Evolutionary conservation across 2,797 vertebrate species (phyloP), one percentile per base, ranked within the genome.

Genomic region (Triplophysa yarkandensis): DNA sequence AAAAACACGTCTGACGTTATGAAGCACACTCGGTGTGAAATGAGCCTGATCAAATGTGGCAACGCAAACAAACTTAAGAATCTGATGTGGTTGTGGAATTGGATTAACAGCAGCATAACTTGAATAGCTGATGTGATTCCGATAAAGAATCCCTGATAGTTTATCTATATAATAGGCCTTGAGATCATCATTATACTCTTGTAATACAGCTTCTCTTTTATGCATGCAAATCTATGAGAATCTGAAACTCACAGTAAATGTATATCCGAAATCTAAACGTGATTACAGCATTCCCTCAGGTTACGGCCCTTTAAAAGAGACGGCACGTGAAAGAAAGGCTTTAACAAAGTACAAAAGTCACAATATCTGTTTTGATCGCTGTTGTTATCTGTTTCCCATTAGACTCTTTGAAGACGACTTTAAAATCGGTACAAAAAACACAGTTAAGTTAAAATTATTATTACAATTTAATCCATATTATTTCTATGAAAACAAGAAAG

Each of bases 111-210:
- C 76, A 85, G 87, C 88, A 86, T 88, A 85, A 90, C 54, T 86
- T 84, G 17, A 89, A 89, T 89, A 89, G 87, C 89, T 89, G 91
- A 92, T 92, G 89, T 89, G 81, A 88, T 89, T 87, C 89, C 82
- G 91, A 92, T 93, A 92, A 92, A 85, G 89, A 87, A 91, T 91
- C 92, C 88, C 84, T 89, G 87, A 91, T 91, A 89, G 89, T 91
- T 90, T 85, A 82, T 90, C 87, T 84, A 85, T 88, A 90, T 89
- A 90, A 88, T 77, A 86, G 84, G 80, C 80, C 85, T 85, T 82
- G 50, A 88, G 86, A 88, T 88, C 88, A 88, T 90, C 88, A 89
- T 90, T 89, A 77, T 63, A 84, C 87, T 84, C 86, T 89, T 89
- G 86, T 91, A 82, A 89, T 85, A 86, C 83, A 82, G 86, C 80